Percentiles rank a stretch among this genome's conserved stretches.
These are phyloP conservation scores for Pimephales promelas DNA, from an alignment of 2,113 vertebrate genomes.

Conservation along the genomic window DNA sequence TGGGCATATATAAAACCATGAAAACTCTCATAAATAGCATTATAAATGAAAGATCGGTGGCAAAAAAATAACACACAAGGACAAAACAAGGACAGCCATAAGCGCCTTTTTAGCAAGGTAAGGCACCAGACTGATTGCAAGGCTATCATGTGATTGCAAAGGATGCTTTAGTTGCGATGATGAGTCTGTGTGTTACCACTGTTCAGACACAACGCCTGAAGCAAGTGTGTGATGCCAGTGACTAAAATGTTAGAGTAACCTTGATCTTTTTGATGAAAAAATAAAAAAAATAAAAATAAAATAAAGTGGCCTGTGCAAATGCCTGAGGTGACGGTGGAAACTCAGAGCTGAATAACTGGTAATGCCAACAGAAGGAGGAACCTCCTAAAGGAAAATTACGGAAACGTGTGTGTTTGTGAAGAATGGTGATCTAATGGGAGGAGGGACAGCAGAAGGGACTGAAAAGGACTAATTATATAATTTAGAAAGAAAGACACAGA, in stretches of 20 bases:
- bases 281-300: too few relatives aligned
- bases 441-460: background rate
- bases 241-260: background rate
- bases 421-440: background rate
- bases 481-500: background rate
- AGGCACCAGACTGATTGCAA: background rate
- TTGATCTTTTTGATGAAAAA: background rate
- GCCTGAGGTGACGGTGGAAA: background rate
- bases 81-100: background rate
- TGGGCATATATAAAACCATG: slow-evolving; percentile 33
- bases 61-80: background rate
- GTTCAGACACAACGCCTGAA: background rate
- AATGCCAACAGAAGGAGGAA: background rate
- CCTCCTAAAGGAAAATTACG: background rate
- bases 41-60: background rate
- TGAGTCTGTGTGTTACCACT: background rate
- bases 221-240: background rate
- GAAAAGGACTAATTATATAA: background rate
- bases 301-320: background rate
- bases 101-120: background rate
- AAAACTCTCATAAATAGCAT: slow-evolving; percentile 5
- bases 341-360: background rate
- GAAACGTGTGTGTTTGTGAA: background rate
- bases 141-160: background rate
- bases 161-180: background rate